Conservation (phyloP, 2,888 invertebrate genomes). For the Globia sparganii region DNA sequence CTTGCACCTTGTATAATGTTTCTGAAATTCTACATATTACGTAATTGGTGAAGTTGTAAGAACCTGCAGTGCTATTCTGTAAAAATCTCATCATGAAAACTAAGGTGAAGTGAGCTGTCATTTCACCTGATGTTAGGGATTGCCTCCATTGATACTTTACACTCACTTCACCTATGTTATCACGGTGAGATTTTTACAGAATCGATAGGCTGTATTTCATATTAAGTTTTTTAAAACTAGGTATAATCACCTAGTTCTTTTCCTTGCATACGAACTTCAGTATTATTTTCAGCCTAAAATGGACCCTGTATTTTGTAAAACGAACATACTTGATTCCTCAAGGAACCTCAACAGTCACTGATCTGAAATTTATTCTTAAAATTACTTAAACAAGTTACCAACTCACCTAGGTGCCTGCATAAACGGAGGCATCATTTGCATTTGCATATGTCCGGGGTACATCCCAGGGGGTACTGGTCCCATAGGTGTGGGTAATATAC, state of each 20-base stretch:
- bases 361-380: no score
- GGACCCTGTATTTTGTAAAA: neutral
- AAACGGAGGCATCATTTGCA: conserved; percentile 94
- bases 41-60: neutral
- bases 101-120: no score
- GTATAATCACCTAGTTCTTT: neutral
- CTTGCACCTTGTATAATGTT: no score
- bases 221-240: neutral
- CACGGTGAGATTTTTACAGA: no score
- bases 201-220: no score
- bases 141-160: no score
- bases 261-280: neutral
- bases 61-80: no score
- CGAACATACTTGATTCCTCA: neutral
- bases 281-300: neutral
- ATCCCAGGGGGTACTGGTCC: conserved; percentile 92
- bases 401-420: conserved; percentile 91
- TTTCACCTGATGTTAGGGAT: no score
- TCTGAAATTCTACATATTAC: neutral
- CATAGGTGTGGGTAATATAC: conserved; percentile 90
- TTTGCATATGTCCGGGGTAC: conserved; percentile 92
- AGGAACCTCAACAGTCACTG: no score
- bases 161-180: no score
- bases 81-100: no score
- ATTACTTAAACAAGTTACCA: conserved; percentile 65